phyloP scores from a whole-genome alignment of 1,140 invertebrate species.

The Pseudachorutes palmiensis region DNA sequence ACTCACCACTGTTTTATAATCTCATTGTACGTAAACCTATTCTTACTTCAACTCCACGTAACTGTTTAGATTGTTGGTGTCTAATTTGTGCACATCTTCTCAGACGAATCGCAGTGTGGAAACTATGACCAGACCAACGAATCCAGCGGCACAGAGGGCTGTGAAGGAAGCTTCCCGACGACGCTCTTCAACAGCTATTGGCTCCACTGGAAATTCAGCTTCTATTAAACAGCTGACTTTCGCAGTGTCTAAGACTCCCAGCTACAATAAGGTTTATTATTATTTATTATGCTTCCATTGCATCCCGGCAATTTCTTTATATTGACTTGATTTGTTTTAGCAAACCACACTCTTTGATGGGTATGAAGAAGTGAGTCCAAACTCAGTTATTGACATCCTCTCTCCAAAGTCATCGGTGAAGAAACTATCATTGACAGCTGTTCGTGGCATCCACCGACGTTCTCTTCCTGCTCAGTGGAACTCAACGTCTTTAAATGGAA shows the following conservation, averaged over 20 bases:
- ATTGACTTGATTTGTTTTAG: conserved; percentile 10
- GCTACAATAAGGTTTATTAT: conserved; percentile 23
- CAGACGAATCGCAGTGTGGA: conserved; percentile 55
- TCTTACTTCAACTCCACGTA: neutral
- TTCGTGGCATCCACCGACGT: neutral
- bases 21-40: conserved; percentile 48
- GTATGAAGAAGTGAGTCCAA: conserved; percentile 47
- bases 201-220: neutral
- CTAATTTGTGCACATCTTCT: conserved; percentile 27
- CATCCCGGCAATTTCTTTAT: neutral
- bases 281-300: neutral
- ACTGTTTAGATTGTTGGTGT: neutral
- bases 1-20: conserved; percentile 65
- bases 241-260: conserved; percentile 16
- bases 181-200: conserved; percentile 23
- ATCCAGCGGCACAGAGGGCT: conserved; percentile 58
- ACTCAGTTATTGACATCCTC: conserved; percentile 42
- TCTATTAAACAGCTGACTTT: conserved; percentile 31
- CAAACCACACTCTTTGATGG: conserved; percentile 48
- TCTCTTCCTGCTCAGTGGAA: neutral
- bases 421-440: conserved; percentile 45
- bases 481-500: neutral
- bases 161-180: conserved; percentile 44
- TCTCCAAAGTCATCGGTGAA: conserved; percentile 50
- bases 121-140: conserved; percentile 63